A percentile compares a stretch with the other conserved stretches of the same genome.
Evolutionary conservation across 2,888 invertebrate species (phyloP).

Genomic region (Nineta flava): DNA sequence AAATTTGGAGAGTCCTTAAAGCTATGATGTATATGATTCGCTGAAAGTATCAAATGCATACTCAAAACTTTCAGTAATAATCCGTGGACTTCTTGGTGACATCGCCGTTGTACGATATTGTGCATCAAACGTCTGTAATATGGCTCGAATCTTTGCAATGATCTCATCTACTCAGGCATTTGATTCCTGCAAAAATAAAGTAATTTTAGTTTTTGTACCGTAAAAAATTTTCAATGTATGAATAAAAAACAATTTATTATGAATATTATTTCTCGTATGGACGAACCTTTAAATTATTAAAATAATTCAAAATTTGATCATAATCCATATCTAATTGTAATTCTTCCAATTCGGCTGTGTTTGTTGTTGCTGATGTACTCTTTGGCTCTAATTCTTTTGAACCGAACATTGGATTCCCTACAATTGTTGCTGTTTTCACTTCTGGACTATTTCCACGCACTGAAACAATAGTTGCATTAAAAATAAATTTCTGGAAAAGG

Average conservation of each 20-base stretch:
- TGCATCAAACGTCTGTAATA: constrained; percentile 57
- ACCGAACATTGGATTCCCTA: constrained; percentile 80
- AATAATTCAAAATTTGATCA: constrained; percentile 95
- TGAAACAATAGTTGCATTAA: constrained; percentile 1
- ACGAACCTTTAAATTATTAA: constrained; percentile 88
- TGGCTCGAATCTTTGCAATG: constrained; percentile 68
- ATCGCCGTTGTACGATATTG: constrained; percentile 37
- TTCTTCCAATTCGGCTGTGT: constrained; percentile 45
- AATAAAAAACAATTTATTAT: too few species aligned
- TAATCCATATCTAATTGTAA: constrained; percentile 81
- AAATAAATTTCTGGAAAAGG: too few species aligned
- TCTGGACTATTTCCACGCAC: constrained; percentile 35
- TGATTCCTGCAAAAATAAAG: constrained; percentile 52
- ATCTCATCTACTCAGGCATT: constrained; percentile 83
- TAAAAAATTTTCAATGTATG: too few species aligned
- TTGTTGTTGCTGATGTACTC: constrained; percentile 29
- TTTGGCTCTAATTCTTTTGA: constrained; percentile 17
- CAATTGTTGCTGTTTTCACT: constrained; percentile 70
- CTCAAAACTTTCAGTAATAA: constrained; percentile 33
- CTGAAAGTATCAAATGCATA: constrained; percentile 47
- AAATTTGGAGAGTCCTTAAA: not conserved
- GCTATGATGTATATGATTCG: constrained; percentile 40
- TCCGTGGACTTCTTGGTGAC: constrained; percentile 25
- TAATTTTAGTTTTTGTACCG: too few species aligned
- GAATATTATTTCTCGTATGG: not conserved